These are phyloP conservation scores for Mactromeris polynyma DNA, from an alignment of 2,888 invertebrate genomes.

Conservation along the genomic window DNA sequence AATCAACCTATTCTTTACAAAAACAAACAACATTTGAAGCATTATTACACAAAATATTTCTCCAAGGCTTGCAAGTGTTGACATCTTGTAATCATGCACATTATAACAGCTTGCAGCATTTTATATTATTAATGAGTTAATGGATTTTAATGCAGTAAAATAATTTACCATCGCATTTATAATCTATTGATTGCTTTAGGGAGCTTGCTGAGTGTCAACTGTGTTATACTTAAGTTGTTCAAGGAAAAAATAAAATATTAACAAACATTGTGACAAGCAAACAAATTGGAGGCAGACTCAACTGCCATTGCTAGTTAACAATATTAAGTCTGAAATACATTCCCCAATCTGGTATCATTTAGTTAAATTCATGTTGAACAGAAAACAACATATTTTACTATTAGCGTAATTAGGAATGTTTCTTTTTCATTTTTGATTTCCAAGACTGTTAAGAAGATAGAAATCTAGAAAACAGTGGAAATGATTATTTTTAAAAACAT, in stretches of 20 bases:
- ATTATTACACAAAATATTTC: no score
- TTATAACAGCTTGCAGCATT: no score
- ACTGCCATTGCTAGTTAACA: constrained; percentile 4
- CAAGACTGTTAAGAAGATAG: not conserved
- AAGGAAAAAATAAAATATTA: not conserved
- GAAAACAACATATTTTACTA: constrained; percentile 11
- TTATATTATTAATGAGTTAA: no score
- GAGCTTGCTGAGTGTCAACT: no score
- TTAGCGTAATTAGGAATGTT: constrained; percentile 5
- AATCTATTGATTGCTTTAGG: no score
- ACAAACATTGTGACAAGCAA: not conserved
- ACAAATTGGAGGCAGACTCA: not conserved
- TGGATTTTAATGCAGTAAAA: no score
- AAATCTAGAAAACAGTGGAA: not conserved
- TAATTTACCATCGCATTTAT: no score
- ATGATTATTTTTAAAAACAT: not conserved
- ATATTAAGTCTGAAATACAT: not conserved
- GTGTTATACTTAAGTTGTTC: no score
- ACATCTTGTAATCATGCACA: no score
- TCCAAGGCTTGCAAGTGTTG: no score
- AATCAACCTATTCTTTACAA: no score
- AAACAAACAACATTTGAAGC: no score
- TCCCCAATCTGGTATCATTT: not conserved
- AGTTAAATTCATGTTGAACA: constrained; percentile 5
- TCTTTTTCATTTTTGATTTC: not conserved